Base-by-base conservation (phyloP, 2,113 vertebrate genomes). In the Rhynchopsitta pachyrhyncha region DNA sequence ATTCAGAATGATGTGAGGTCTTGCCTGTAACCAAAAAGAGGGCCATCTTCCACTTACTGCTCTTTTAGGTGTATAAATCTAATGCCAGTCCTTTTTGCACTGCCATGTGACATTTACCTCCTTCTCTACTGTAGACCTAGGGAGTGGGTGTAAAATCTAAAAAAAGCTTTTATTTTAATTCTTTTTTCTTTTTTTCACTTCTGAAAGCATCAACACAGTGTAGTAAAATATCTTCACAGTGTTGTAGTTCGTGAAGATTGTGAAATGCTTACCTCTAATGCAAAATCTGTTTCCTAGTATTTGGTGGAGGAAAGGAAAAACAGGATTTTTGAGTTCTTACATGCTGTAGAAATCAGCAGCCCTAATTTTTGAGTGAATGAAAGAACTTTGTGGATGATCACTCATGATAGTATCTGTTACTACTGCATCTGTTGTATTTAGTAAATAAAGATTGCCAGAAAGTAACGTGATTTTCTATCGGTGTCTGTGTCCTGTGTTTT, bases 71-170 rank as follows among this genome's bases (percentile, higher is more conserved):
- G 10, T 68, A 8, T 35, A 50, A 27, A 13, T 82, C 10, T 82
- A 62, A 35, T 53, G 57, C 17, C 17, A 66, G 24, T 78, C 46
- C 25, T 84, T 85, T 14, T 90, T 71, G 31, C 37, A 17, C 27
- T 59, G 13, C 5, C 4, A 5, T 10, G 2, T 46, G 59, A 46
- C 7, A 6, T 53, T 80, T 74, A 24, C 18, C 8, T 80, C 13
- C 6, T 64, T 27, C 63, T 77, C 17, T 62, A 3, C 33, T 27
- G 2, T 3, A 42, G 50, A 63, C 13, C 69, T 60, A 73, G 14
- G 7, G 13, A 37, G 25, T 7, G 2, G 4, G 0, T 20, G 7
- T 59, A 35, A 4, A 63, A 14, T 35, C n/a, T 79, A 3, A 33
- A 55, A 81, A 81, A 55, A 10, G 2, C 7, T 23, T 59, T 59